These are phyloP conservation scores for Eolophus roseicapilla DNA, from an alignment of 2,113 vertebrate species.

Conservation along the genomic window DNA sequence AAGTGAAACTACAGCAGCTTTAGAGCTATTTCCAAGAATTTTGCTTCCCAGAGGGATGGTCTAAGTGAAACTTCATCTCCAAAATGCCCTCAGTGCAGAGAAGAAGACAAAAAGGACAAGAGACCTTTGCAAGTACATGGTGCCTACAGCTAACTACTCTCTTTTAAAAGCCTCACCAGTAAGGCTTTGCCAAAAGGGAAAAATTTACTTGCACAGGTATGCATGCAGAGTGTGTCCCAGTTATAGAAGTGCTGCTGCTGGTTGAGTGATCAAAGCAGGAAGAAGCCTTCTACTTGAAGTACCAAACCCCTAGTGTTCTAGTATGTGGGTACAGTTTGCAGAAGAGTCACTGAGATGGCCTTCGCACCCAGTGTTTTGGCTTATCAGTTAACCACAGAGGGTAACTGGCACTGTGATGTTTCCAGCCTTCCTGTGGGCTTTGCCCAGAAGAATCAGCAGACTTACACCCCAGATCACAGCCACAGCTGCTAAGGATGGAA, in stretches of 20 bases:
- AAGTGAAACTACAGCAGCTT: slow-evolving; percentile 44
- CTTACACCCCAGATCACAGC: neutral
- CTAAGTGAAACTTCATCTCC: neutral
- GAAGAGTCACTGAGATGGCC: neutral
- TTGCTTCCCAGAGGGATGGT: neutral
- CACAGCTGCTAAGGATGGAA: neutral
- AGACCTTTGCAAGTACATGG: neutral
- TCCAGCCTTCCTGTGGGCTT: neutral
- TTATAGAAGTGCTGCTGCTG: neutral
- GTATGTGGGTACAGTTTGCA: neutral
- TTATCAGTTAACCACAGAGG: neutral
- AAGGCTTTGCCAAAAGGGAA: neutral
- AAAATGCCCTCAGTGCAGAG: neutral
- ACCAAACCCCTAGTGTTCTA: neutral
- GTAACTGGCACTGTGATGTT: neutral
- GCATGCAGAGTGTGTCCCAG: neutral
- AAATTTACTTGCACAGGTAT: neutral
- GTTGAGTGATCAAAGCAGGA: neutral
- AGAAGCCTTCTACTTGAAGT: neutral
- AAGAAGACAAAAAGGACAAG: neutral
- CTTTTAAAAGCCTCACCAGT: neutral
- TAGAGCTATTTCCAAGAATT: slow-evolving; percentile 2
- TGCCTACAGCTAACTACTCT: neutral
- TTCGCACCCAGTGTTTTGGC: neutral
- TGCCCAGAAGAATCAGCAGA: neutral